Evolutionary conservation across 2,888 invertebrate genomes (phyloP).

Genomic region (Andrena minutula): DNA sequence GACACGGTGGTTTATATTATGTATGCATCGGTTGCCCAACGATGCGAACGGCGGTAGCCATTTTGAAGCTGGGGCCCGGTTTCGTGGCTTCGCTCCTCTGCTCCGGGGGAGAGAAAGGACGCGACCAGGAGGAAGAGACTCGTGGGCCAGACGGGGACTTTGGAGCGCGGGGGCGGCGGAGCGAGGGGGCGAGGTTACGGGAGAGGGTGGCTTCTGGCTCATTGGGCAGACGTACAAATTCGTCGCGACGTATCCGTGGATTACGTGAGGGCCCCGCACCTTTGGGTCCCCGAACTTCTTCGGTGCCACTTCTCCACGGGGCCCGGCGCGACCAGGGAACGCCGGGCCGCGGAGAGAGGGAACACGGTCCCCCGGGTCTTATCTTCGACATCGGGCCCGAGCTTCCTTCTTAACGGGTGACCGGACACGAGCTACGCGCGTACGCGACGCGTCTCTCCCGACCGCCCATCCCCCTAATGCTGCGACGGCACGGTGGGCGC

Average conservation of each 20-base stretch:
- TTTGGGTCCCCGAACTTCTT: constrained; percentile 76
- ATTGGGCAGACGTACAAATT: constrained; percentile 83
- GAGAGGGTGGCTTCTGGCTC: constrained; percentile 82
- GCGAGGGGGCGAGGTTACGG: constrained; percentile 68
- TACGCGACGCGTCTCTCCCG: constrained; percentile 57
- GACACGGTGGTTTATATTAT: neutral
- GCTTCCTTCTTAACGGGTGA: constrained; percentile 84
- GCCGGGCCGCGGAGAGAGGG: constrained; percentile 59
- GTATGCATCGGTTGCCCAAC: constrained; percentile 61
- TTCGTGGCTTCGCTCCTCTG: constrained; percentile 63
- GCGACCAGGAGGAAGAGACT: constrained; percentile 38
- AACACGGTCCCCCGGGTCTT: constrained; percentile 73
- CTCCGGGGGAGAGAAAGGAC: constrained; percentile 47
- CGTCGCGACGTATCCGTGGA: constrained; percentile 82
- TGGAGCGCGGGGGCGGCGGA: constrained; percentile 61
- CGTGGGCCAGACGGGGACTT: constrained; percentile 51
- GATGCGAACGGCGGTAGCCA: constrained; percentile 71
- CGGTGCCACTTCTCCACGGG: constrained; percentile 63
- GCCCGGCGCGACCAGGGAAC: constrained; percentile 47
- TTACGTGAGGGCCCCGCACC: constrained; percentile 73
- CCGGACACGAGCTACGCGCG: constrained; percentile 77
- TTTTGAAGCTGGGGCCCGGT: constrained; percentile 65
- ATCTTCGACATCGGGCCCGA: constrained; percentile 82
- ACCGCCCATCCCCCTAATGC: constrained; percentile 20
- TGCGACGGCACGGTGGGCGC: neutral